Percentiles rank a stretch among this genome's conserved stretches.
These are phyloP conservation scores for Menidia menidia DNA, from an alignment of 2,797 vertebrate species.

Conservation along the genomic window DNA sequence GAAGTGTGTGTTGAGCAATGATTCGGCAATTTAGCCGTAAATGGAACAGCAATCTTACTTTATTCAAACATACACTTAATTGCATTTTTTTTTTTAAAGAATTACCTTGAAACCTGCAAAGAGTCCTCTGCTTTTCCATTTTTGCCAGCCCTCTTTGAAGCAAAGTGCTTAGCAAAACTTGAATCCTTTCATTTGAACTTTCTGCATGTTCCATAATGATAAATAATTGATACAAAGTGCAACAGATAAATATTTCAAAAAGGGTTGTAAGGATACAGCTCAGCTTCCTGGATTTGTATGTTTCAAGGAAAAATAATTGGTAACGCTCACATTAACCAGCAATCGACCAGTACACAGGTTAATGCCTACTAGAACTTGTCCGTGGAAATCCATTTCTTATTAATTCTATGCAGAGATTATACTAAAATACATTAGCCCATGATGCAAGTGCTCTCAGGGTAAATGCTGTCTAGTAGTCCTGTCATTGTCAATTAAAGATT, in stretches of 20 bases:
- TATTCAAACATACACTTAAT: not conserved
- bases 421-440: conserved; percentile 29
- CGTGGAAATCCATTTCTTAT: not conserved
- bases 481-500: conserved; percentile 25
- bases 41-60: not conserved
- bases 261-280: conserved; percentile 73
- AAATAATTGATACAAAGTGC: conserved; percentile 78
- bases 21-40: not conserved
- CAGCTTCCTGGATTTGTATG: conserved; percentile 58
- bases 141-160: conserved; percentile 44
- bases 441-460: conserved; percentile 9
- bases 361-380: not conserved
- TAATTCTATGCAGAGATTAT: conserved; percentile 7
- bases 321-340: conserved; percentile 17
- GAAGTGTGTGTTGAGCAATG: not conserved
- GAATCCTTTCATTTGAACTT: conserved; percentile 74
- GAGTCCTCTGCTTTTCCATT: conserved; percentile 29
- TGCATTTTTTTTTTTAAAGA: not conserved
- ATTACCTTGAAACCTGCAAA: conserved; percentile 1
- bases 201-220: conserved; percentile 66
- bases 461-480: conserved; percentile 29
- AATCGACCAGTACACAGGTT: conserved; percentile 11
- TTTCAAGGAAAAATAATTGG: conserved; percentile 52
- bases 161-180: conserved; percentile 67
- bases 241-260: conserved; percentile 82